Conservation (phyloP, 2,888 invertebrate species). For the Tupiocoris notatus region DNA sequence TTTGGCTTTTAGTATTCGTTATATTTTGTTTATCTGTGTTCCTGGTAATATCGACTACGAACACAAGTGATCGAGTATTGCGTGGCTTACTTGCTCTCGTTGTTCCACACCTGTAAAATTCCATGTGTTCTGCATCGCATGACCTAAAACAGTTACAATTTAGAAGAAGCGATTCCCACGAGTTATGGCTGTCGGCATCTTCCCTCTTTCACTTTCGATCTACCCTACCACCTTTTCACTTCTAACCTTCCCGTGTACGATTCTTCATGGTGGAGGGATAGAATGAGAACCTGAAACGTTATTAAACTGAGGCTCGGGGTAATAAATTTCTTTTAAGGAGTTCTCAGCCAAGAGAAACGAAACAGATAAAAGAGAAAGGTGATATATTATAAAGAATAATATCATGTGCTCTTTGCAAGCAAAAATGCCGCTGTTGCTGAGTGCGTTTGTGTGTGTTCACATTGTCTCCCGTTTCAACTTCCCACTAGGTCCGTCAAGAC, state of each 20-base stretch:
- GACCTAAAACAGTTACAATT: not conserved
- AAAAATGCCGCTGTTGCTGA: too few relatives aligned
- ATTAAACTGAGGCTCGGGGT: conserved; percentile 27
- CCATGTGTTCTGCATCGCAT: not conserved
- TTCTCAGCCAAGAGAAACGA: conserved; percentile 8
- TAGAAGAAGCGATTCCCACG: not conserved
- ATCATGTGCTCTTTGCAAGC: not conserved
- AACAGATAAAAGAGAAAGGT: conserved; percentile 16
- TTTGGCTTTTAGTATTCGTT: too few relatives aligned
- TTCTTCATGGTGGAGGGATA: not conserved
- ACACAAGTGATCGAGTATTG: too few relatives aligned
- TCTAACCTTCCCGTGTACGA: not conserved
- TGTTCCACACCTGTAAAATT: too few relatives aligned
- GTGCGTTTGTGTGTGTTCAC: too few relatives aligned
- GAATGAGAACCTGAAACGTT: conserved; percentile 14
- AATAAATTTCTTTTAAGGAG: conserved; percentile 34
- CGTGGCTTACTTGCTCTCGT: too few relatives aligned
- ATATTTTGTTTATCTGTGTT: too few relatives aligned
- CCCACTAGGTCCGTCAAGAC: not conserved
- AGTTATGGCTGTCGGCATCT: not conserved
- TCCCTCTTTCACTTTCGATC: not conserved
- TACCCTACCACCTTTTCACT: not conserved
- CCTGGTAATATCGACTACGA: too few relatives aligned
- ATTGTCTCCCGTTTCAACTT: not conserved
- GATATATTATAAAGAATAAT: conserved; percentile 7